Base-by-base conservation (phyloP, 2,797 vertebrate species). In the Cyprinella venusta region DNA sequence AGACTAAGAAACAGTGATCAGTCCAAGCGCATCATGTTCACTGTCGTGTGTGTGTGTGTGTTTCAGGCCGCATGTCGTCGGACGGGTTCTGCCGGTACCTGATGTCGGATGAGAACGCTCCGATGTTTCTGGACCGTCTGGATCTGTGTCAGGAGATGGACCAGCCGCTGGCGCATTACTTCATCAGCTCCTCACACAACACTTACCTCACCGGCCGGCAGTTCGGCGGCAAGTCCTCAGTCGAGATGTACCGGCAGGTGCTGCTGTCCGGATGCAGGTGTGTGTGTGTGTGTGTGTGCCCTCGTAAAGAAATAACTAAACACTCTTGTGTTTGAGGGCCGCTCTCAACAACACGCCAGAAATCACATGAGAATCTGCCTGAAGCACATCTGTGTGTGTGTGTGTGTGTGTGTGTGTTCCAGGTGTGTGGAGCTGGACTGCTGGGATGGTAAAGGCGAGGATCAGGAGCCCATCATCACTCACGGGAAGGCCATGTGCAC, bases 401-500 rank as follows among this genome's bases (percentile, higher is more conserved):
- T 74, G 3, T 71, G 12, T 87, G 69, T 86, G 56, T 81, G 21
- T 88, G 75, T 83, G 26, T 48, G 12, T 84, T 26, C 6, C 88
- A 99, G 98, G 86, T 99, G 98, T 92, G 95, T 99, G 7, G 98
- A 99, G 92, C 92, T 99, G 86, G 98, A 99, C 93, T 99, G 97
- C 88, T 99, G 98, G 98, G 98, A 99, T 83, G 98, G 98, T 33
- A 99, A 99, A 96, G 96, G 98, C 78, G 98, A 99, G 91, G 98
- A 99, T 87, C 98, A 99, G 88, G 98, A 99, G 70, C 98, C 98
- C 0, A 99, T 99, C 90, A 99, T 99, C 88, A 99, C 98, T 0
- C 98, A 99, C 1, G 98, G 98, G 40, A 99, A 99, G 92, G 98
- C 98, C 74, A 99, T 99, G 98, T 99, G 98, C 90, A 99, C 98